Evolutionary conservation across 1,140 invertebrate species (phyloP).

Genomic region (Euglossa dilemma): DNA sequence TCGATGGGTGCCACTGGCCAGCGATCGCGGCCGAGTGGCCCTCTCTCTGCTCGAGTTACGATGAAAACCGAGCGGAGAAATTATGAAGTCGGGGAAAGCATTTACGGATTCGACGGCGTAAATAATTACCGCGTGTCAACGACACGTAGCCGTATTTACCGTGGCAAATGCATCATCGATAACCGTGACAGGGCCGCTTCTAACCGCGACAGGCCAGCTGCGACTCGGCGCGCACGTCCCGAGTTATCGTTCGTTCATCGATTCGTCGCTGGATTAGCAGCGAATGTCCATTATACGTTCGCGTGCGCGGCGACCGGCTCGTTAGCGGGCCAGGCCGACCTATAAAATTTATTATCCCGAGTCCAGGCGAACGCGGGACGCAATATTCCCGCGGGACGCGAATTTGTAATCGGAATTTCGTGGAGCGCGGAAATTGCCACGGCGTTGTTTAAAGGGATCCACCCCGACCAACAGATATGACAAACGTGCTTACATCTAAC

Average conservation of each 20-base stretch:
- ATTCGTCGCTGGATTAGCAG: conserved; percentile 54
- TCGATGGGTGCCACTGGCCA: not conserved
- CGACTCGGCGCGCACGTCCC: not conserved
- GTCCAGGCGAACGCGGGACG: not conserved
- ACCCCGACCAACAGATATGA: conserved; percentile 1
- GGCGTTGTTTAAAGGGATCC: conserved; percentile 31
- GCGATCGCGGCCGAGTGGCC: not conserved
- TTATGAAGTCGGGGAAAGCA: conserved; percentile 34
- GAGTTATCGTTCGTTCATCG: conserved; percentile 59
- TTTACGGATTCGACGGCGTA: conserved; percentile 55
- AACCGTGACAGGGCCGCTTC: conserved; percentile 32
- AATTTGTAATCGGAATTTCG: conserved; percentile 40
- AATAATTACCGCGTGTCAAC: conserved; percentile 62
- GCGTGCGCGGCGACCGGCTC: conserved; percentile 6
- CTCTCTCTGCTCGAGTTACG: not conserved
- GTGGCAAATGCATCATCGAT: conserved; percentile 64
- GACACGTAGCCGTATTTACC: conserved; percentile 45
- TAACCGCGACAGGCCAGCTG: conserved; percentile 54
- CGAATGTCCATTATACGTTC: conserved; percentile 44
- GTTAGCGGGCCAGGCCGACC: conserved; percentile 27
- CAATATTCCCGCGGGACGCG: conserved; percentile 19
- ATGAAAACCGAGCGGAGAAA: conserved; percentile 24
- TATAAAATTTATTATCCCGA: conserved; percentile 48
- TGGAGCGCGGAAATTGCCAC: conserved; percentile 27
- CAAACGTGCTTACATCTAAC: not conserved